Evolutionary conservation across 92 coral and sea anemone species (phyloP).

Genomic region (Actinernus sp.): DNA sequence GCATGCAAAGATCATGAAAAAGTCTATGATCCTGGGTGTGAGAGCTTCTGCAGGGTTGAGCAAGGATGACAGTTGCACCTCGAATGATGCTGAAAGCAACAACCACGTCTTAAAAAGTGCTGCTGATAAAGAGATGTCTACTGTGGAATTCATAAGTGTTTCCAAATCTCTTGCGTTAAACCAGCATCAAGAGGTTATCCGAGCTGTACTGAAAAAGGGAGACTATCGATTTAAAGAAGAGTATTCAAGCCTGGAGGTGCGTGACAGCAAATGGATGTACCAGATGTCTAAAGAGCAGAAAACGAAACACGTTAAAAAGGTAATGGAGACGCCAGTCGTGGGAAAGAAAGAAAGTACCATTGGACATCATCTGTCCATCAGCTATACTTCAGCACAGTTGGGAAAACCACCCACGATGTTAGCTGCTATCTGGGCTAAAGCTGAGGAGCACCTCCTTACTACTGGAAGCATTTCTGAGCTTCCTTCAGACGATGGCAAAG

Average conservation of each 20-base stretch:
- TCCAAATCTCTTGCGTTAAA: slow-evolving; percentile 34
- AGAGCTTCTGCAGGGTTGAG: slow-evolving; percentile 22
- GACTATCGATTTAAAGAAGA: slow-evolving; percentile 24
- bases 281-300: slow-evolving; percentile 34
- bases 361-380: slow-evolving; percentile 7
- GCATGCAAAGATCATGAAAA: slow-evolving; percentile 26
- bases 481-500: slow-evolving; percentile 11
- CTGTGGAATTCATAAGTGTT: slow-evolving; percentile 42
- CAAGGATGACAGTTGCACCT: slow-evolving; percentile 42
- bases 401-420: slow-evolving; percentile 36
- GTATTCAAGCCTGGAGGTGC: slow-evolving; percentile 8
- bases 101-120: slow-evolving; percentile 56
- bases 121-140: slow-evolving; percentile 52
- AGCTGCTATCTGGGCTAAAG: slow-evolving; percentile 31
- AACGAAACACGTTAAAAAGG: slow-evolving; percentile 19
- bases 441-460: slow-evolving; percentile 8
- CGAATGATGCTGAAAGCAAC: slow-evolving; percentile 64
- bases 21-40: slow-evolving; percentile 52
- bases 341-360: neutral
- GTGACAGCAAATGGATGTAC: slow-evolving; percentile 19
- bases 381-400: slow-evolving; percentile 4
- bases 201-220: slow-evolving; percentile 42
- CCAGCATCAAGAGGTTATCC: slow-evolving; percentile 28
- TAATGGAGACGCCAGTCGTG: slow-evolving; percentile 14
- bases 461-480: slow-evolving; percentile 38